Conservation (phyloP, 2,888 invertebrate genomes). For the Perdita meconis region DNA sequence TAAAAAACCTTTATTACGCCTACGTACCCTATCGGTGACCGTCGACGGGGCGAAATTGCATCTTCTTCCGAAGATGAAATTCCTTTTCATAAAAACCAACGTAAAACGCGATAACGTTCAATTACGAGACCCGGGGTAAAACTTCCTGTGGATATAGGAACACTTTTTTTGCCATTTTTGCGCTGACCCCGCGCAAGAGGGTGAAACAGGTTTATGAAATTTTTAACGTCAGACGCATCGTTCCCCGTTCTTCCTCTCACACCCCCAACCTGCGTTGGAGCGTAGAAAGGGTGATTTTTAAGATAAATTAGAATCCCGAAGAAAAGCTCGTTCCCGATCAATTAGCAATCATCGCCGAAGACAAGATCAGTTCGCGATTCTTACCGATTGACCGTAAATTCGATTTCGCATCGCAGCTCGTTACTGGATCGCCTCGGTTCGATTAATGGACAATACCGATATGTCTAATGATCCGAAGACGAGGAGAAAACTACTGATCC, state of each 20-base stretch:
- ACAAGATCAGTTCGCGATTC: conserved; percentile 73
- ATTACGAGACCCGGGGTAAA: conserved; percentile 50
- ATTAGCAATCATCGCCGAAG: conserved; percentile 66
- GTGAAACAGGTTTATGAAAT: conserved; percentile 53
- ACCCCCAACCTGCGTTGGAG: neutral
- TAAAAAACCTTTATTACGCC: conserved; percentile 66
- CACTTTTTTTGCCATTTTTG: conserved; percentile 48
- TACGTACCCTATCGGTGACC: conserved; percentile 60
- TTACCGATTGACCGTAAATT: conserved; percentile 72
- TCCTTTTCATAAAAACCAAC: conserved; percentile 54
- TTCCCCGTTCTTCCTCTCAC: neutral
- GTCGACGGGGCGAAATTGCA: conserved; percentile 62
- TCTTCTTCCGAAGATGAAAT: conserved; percentile 51
- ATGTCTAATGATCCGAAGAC: conserved; percentile 64
- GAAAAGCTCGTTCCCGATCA: conserved; percentile 50
- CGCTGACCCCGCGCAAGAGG: neutral
- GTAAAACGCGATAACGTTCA: conserved; percentile 59
- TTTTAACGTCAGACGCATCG: conserved; percentile 26
- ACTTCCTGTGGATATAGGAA: conserved; percentile 52
- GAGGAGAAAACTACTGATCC: conserved; percentile 61
- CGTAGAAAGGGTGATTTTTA: conserved; percentile 2
- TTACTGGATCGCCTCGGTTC: conserved; percentile 75
- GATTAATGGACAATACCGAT: conserved; percentile 70
- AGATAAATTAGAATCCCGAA: conserved; percentile 5
- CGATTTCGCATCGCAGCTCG: conserved; percentile 72